Conservation (phyloP, 2,888 invertebrate species). For the Dryobota labecula region DNA sequence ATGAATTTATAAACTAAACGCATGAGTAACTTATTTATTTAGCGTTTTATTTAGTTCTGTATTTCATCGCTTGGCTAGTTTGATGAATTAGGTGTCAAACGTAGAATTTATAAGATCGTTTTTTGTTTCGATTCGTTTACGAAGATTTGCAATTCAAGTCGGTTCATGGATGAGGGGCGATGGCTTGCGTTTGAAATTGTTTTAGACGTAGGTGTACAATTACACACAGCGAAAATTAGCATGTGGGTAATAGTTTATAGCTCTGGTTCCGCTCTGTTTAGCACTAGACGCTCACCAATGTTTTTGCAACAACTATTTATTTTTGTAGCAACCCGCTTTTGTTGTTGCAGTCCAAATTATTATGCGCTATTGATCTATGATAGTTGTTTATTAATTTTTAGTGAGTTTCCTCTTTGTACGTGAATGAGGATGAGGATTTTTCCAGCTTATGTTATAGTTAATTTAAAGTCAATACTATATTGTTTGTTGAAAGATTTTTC, state of each 20-base stretch:
- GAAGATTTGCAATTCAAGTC: conserved; percentile 76
- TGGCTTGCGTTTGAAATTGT: conserved; percentile 85
- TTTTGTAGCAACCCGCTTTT: conserved; percentile 83
- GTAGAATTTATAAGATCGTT: conserved; percentile 69
- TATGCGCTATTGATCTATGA: conserved; percentile 47
- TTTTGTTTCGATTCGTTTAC: conserved; percentile 65
- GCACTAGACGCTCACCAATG: conserved; percentile 81
- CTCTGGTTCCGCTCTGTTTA: conserved; percentile 88
- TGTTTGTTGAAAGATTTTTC: background rate
- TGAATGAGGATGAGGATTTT: background rate
- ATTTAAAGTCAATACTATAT: background rate
- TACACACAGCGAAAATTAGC: conserved; percentile 87
- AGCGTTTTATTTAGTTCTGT: conserved; percentile 56
- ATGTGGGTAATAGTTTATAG: conserved; percentile 89
- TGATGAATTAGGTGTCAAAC: conserved; percentile 76
- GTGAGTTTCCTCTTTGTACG: conserved; percentile 11
- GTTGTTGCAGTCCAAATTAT: conserved; percentile 71
- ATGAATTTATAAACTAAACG: conserved; percentile 74
- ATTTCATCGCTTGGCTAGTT: conserved; percentile 74
- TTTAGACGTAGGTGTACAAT: conserved; percentile 80
- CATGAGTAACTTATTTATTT: conserved; percentile 69
- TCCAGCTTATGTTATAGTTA: conserved; percentile 5
- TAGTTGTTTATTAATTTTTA: conserved; percentile 1
- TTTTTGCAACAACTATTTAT: conserved; percentile 87
- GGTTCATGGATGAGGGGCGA: conserved; percentile 82